Conservation (phyloP, 2,797 vertebrate species). For the Acanthurus lineatus region DNA sequence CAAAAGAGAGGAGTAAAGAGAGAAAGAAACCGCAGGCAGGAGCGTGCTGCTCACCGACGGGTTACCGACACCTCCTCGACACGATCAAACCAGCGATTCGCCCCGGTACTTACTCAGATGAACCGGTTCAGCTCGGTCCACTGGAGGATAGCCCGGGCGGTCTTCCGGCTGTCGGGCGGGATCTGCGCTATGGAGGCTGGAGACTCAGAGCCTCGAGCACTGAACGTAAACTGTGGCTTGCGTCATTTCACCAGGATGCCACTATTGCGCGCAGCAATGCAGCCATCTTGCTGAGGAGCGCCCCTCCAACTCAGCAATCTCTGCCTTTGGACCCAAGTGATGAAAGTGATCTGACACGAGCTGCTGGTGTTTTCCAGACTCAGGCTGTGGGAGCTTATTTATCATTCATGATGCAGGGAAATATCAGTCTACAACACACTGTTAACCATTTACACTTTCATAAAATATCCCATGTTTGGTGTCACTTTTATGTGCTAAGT, state of each 20-base stretch:
- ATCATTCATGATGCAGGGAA: neutral
- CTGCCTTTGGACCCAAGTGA: neutral
- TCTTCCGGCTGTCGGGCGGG: conserved; percentile 80
- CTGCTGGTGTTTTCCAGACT: neutral
- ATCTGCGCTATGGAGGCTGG: conserved; percentile 77
- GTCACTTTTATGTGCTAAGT: neutral
- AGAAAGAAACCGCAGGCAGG: conserved; percentile 26
- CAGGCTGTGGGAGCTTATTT: neutral
- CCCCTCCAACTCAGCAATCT: conserved; percentile 63
- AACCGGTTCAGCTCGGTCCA: conserved; percentile 85
- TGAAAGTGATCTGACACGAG: neutral
- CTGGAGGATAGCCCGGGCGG: conserved; percentile 66
- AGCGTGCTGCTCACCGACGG: conserved; percentile 11
- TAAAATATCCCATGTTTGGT: neutral
- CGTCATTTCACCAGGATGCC: conserved; percentile 84
- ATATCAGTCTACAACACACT: neutral
- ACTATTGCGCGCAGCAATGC: conserved; percentile 78
- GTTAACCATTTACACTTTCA: neutral
- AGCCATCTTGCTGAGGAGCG: conserved; percentile 84
- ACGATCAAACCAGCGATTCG: conserved; percentile 16
- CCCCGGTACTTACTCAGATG: conserved; percentile 81
- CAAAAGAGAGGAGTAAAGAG: conserved; percentile 70
- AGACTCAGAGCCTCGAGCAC: conserved; percentile 73
- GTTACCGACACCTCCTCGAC: conserved; percentile 41
- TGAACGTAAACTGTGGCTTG: conserved; percentile 80